A percentile compares a stretch with the other conserved stretches of the same genome.
Conservation (phyloP, 1,140 invertebrate genomes). For the Argopecten irradians region DNA sequence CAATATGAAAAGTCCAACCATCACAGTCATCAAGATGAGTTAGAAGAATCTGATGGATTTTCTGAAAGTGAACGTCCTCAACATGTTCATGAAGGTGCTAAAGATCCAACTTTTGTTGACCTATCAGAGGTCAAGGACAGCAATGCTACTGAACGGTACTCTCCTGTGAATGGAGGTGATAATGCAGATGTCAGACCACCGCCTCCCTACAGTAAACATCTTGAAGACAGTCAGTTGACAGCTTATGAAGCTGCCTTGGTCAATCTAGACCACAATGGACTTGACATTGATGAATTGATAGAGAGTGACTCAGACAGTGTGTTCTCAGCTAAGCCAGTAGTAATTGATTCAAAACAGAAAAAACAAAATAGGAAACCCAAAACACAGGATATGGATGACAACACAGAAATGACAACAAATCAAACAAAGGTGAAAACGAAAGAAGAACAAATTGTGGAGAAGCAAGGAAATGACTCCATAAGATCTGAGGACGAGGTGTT, state of each 20-base stretch:
- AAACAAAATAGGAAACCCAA: neutral
- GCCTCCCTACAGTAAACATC: neutral
- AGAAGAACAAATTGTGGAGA: neutral
- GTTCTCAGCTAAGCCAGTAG: constrained; percentile 40
- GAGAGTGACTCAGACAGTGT: constrained; percentile 52
- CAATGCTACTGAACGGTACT: neutral
- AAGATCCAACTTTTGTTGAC: neutral
- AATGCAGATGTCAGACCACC: neutral
- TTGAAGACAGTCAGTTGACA: constrained; percentile 29
- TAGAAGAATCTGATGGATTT: constrained; percentile 17
- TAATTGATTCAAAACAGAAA: neutral
- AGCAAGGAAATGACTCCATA: neutral
- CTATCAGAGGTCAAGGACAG: neutral
- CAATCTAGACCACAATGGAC: constrained; percentile 33
- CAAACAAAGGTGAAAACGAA: neutral
- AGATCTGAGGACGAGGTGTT: neutral
- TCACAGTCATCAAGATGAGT: neutral
- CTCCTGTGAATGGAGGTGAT: neutral
- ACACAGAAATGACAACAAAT: neutral
- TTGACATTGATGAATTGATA: constrained; percentile 43
- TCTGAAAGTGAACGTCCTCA: neutral
- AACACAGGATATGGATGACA: neutral
- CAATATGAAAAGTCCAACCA: neutral
- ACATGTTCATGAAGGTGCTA: neutral
- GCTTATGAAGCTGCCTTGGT: constrained; percentile 45